phyloP scores from a whole-genome alignment of 2,888 invertebrate species.

The Catocala fraxini region DNA sequence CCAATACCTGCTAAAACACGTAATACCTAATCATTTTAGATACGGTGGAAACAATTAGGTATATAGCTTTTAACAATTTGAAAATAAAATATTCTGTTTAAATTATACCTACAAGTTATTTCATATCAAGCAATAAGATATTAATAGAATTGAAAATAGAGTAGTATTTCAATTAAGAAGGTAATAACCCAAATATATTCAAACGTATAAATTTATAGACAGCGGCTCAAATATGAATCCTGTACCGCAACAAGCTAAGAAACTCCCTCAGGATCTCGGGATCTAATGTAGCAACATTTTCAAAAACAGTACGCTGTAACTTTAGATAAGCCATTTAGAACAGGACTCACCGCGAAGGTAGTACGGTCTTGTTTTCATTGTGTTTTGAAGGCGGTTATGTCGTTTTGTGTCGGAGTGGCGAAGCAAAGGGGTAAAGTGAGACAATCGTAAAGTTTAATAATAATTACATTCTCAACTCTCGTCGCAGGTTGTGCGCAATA shows the following conservation, averaged over 20 bases:
- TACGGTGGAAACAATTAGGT: no score
- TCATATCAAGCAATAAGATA: not conserved
- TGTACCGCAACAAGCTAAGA: conserved; percentile 84
- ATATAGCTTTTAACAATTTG: no score
- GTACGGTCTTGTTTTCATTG: conserved; percentile 52
- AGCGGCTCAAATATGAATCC: conserved; percentile 84
- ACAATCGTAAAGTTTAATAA: conserved; percentile 88
- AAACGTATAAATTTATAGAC: conserved; percentile 74
- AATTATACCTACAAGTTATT: not conserved
- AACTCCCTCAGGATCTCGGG: conserved; percentile 84
- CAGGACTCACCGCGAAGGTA: conserved; percentile 20
- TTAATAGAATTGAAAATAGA: conserved; percentile 3
- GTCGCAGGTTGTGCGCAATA: conserved; percentile 86
- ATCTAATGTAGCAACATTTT: conserved; percentile 67
- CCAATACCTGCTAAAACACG: no score
- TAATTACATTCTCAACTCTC: conserved; percentile 88
- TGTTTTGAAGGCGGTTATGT: conserved; percentile 47
- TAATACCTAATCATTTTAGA: no score
- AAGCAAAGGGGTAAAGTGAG: conserved; percentile 86
- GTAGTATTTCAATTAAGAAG: conserved; percentile 48
- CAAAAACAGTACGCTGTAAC: conserved; percentile 41
- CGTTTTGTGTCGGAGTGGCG: conserved; percentile 51
- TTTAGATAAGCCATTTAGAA: conserved; percentile 15
- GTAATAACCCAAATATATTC: conserved; percentile 45
- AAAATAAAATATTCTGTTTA: no score